Conservation (phyloP, 2,113 vertebrate species). For the Mesocricetus auratus region DNA sequence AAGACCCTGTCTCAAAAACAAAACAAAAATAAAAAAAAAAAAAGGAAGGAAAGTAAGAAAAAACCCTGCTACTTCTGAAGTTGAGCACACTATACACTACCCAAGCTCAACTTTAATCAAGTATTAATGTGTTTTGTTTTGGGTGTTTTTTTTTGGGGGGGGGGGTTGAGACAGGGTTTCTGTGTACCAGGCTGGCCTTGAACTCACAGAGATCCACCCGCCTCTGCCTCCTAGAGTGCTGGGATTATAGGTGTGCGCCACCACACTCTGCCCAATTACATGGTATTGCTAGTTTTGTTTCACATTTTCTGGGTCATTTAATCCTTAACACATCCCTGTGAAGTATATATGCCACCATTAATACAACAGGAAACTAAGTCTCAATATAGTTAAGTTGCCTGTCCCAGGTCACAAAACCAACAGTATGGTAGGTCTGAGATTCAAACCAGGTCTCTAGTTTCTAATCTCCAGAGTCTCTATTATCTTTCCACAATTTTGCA, state of each 20-base stretch:
- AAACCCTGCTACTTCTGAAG: constrained; percentile 16
- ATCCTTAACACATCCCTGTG: constrained; percentile 29
- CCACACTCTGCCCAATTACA: neutral
- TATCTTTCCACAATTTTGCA: neutral
- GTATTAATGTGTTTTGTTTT: neutral
- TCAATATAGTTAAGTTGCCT: neutral
- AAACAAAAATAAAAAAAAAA: neutral
- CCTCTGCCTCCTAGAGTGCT: neutral
- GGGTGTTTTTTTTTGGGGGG: neutral
- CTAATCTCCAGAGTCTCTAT: neutral
- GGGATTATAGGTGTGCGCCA: neutral
- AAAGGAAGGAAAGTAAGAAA: neutral
- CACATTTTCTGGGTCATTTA: constrained; percentile 23
- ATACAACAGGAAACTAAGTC: constrained; percentile 41
- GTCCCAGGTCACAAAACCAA: constrained; percentile 37
- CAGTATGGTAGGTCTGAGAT: neutral
- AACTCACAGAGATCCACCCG: neutral
- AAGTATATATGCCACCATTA: constrained; percentile 29
- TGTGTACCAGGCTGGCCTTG: neutral
- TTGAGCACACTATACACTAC: constrained; percentile 18
- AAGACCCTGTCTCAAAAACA: neutral
- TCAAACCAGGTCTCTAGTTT: constrained; percentile 14
- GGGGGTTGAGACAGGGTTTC: neutral
- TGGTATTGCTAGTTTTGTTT: constrained; percentile 29
- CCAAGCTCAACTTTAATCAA: constrained; percentile 46